Percentiles rank a stretch among this genome's conserved stretches.
phyloP scores from a whole-genome alignment of 2,797 vertebrate genomes.

The Staurois parvus region DNA sequence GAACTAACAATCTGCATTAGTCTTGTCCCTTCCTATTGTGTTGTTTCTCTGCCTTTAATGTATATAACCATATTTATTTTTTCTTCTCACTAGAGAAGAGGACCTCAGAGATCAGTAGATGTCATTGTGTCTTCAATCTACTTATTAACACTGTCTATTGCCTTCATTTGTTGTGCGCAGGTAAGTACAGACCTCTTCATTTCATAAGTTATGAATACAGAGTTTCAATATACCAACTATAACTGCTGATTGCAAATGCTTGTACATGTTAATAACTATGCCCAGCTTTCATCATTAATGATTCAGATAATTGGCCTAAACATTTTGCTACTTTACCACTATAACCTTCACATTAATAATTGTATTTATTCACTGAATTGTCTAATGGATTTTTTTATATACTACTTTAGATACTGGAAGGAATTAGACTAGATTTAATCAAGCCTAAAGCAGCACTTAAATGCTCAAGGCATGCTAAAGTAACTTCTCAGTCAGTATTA shows the following conservation, averaged over 20 bases:
- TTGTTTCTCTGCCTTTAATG: neutral
- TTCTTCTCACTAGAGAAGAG: slow-evolving; percentile 83
- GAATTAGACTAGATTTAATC: no score
- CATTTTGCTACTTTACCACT: neutral
- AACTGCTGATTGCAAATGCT: neutral
- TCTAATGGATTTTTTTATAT: no score
- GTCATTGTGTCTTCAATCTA: slow-evolving; percentile 97
- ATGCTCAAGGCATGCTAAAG: no score
- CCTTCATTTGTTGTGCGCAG: slow-evolving; percentile 97
- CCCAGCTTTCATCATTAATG: neutral
- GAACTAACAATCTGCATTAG: slow-evolving; percentile 13
- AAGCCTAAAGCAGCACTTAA: no score
- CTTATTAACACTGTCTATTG: slow-evolving; percentile 91
- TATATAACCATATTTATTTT: neutral
- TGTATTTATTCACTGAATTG: no score
- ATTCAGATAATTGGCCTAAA: neutral
- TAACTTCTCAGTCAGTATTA: no score
- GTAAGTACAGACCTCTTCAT: slow-evolving; percentile 73
- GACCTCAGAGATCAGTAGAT: slow-evolving; percentile 95
- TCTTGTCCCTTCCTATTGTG: neutral
- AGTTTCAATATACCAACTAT: neutral
- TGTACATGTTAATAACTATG: neutral
- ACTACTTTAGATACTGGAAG: no score
- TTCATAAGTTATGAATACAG: neutral
- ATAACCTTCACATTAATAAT: no score